phyloP scores from a whole-genome alignment of 2,113 vertebrate genomes.

The Dipodomys ordii region DNA sequence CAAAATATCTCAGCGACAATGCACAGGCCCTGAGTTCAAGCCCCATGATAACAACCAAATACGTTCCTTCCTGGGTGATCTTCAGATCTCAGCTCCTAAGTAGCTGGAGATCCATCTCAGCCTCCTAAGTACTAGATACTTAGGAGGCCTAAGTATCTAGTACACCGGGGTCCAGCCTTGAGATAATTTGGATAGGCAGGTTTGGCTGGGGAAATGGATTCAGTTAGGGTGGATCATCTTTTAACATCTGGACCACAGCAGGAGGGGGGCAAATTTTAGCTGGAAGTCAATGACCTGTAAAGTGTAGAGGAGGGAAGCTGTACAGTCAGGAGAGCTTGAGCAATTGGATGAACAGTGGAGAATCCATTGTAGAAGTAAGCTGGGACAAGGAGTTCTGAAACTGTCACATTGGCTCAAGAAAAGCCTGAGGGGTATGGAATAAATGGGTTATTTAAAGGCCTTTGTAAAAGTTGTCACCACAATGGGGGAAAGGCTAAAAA shows the following conservation, averaged over 20 bases:
- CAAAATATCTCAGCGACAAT: too few relatives aligned
- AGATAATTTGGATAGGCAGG: not conserved
- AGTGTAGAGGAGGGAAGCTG: not conserved
- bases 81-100: too few relatives aligned
- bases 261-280: too few relatives aligned
- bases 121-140: too few relatives aligned
- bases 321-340: not conserved
- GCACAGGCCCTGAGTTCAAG: too few relatives aligned
- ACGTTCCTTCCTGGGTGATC: too few relatives aligned
- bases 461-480: not conserved
- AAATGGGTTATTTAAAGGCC: not conserved
- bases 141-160: too few relatives aligned
- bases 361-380: not conserved
- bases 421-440: too few relatives aligned
- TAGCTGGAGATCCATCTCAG: too few relatives aligned
- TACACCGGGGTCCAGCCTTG: too few relatives aligned
- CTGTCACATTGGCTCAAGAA: not conserved
- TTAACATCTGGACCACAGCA: not conserved
- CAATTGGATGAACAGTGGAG: too few relatives aligned
- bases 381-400: not conserved
- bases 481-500: not conserved
- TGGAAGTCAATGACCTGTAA: not conserved
- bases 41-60: too few relatives aligned
- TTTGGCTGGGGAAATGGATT: not conserved
- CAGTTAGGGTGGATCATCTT: not conserved